Percentiles rank a stretch among this genome's conserved stretches.
These are phyloP conservation scores for Archaeoteleia sp. DNA, from an alignment of 2,888 invertebrate genomes.

Conservation along the genomic window DNA sequence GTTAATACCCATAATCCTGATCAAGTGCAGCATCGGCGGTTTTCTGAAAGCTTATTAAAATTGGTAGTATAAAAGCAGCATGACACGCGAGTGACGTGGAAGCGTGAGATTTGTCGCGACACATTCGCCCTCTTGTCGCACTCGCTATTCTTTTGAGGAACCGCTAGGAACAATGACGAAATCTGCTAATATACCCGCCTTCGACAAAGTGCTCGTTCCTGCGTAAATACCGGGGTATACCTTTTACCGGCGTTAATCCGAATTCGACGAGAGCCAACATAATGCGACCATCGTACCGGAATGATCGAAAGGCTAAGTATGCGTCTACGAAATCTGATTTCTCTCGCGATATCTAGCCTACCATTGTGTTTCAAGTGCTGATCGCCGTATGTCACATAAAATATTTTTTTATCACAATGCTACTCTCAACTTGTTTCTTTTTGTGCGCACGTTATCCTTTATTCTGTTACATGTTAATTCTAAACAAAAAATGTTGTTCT, in stretches of 20 bases:
- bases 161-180: constrained; percentile 57
- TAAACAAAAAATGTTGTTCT: too few species aligned
- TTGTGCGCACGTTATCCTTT: too few species aligned
- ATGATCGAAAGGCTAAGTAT: constrained; percentile 57
- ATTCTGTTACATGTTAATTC: too few species aligned
- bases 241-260: constrained; percentile 72
- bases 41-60: constrained; percentile 45
- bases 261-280: constrained; percentile 64
- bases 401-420: constrained; percentile 29
- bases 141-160: constrained; percentile 59
- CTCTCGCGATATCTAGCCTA: constrained; percentile 63
- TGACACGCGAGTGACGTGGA: constrained; percentile 44
- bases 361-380: constrained; percentile 56
- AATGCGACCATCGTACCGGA: constrained; percentile 67
- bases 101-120: constrained; percentile 64
- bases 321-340: constrained; percentile 63
- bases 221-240: constrained; percentile 69
- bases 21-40: constrained; percentile 41
- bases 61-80: constrained; percentile 40
- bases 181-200: constrained; percentile 69
- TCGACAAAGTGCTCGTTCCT: constrained; percentile 67
- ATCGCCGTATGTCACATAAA: constrained; percentile 57
- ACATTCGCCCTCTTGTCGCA: constrained; percentile 49
- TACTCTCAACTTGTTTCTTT: constrained; percentile 16
- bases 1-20: constrained; percentile 45